phyloP scores from a whole-genome alignment of 64 coral and sea anemone species.

The Orbicella faveolata region DNA sequence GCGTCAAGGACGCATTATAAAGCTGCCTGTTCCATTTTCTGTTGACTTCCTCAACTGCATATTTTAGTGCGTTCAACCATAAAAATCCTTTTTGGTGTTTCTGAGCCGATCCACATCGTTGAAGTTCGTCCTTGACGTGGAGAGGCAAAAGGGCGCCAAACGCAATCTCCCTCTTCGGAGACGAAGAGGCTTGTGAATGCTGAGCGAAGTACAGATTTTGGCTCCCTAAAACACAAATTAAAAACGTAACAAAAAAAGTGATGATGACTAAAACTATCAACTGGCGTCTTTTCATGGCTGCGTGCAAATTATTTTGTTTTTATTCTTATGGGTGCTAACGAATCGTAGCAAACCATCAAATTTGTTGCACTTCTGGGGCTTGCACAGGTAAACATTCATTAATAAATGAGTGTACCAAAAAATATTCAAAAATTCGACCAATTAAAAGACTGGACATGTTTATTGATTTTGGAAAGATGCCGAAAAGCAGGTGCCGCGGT shows the following conservation, averaged over 20 bases:
- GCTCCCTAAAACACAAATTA: not conserved
- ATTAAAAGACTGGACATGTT: not conserved
- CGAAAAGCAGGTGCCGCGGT: not conserved
- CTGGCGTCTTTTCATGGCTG: not conserved
- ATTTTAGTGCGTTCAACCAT: conserved; percentile 69
- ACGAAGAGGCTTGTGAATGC: not conserved
- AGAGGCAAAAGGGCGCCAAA: conserved; percentile 72
- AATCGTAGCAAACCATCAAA: not conserved
- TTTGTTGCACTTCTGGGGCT: not conserved
- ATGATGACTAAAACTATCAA: not conserved
- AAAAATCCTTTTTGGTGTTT: conserved; percentile 31
- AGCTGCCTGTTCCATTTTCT: not conserved
- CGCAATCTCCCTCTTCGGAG: conserved; percentile 35
- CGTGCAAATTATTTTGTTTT: not conserved
- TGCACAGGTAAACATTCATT: not conserved
- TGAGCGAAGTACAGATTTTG: not conserved
- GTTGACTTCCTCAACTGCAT: conserved; percentile 61
- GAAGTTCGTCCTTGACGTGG: conserved; percentile 3
- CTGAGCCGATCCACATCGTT: conserved; percentile 16
- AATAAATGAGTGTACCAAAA: not conserved
- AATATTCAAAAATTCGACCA: not conserved
- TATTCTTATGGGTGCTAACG: not conserved
- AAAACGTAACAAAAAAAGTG: not conserved
- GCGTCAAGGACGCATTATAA: conserved; percentile 46
- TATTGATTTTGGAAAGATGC: conserved; percentile 4